phyloP scores from a whole-genome alignment of 2,888 invertebrate genomes.

The Exocentrus adspersus region DNA sequence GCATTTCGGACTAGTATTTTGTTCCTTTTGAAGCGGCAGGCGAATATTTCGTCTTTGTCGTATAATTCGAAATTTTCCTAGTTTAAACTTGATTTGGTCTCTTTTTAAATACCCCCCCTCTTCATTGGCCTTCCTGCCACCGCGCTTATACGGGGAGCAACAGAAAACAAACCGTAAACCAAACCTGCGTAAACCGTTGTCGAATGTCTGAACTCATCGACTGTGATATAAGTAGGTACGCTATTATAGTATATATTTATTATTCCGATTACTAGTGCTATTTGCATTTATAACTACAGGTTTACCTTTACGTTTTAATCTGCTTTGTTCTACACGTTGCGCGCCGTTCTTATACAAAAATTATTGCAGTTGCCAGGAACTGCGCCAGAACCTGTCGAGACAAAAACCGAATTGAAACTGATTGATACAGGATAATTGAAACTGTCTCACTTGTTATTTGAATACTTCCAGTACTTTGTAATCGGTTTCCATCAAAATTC shows the following conservation, averaged over 20 bases:
- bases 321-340: slow-evolving; percentile 5
- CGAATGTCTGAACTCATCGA: too few relatives aligned
- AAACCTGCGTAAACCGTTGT: too few relatives aligned
- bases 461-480: too few relatives aligned
- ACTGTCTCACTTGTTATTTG: too few relatives aligned
- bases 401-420: too few relatives aligned
- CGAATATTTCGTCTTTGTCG: slow-evolving; percentile 54
- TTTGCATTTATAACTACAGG: slow-evolving; percentile 16
- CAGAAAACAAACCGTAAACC: too few relatives aligned
- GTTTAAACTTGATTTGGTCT: slow-evolving; percentile 57
- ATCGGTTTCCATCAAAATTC: too few relatives aligned
- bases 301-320: slow-evolving; percentile 2
- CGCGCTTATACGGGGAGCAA: slow-evolving; percentile 25
- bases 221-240: too few relatives aligned
- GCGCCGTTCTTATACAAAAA: not conserved
- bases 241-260: too few relatives aligned
- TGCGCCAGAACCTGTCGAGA: too few relatives aligned
- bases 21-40: slow-evolving; percentile 61
- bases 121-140: slow-evolving; percentile 40
- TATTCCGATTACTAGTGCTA: not conserved
- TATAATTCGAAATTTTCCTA: slow-evolving; percentile 54
- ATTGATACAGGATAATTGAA: too few relatives aligned
- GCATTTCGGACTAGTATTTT: slow-evolving; percentile 63
- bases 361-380: not conserved
- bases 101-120: slow-evolving; percentile 50